A percentile compares a stretch with the other conserved stretches of the same genome.
Evolutionary conservation across 2,888 invertebrate species (phyloP).

Genomic region (Tenthredo mesomela): DNA sequence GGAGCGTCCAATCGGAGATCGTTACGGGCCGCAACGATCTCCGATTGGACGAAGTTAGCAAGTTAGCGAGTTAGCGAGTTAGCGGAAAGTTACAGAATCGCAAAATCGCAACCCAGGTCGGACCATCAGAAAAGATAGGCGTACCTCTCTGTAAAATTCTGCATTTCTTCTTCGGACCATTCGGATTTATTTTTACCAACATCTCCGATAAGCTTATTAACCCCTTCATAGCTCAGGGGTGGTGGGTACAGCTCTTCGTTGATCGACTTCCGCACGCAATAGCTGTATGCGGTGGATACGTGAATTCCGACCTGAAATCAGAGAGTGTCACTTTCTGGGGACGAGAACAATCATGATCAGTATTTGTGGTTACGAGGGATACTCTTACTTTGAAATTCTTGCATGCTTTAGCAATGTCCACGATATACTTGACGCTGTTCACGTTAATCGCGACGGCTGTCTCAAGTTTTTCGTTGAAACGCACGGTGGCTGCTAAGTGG

Average conservation of each 20-base stretch:
- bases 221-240: conserved; percentile 19
- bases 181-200: not conserved
- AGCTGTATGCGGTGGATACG: conserved; percentile 42
- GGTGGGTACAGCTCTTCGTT: conserved; percentile 21
- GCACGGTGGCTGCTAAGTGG: conserved; percentile 58
- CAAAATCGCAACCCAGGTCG: too few relatives aligned
- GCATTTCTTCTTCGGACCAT: conserved; percentile 12
- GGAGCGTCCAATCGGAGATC: too few relatives aligned
- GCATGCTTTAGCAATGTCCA: conserved; percentile 56
- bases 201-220: conserved; percentile 25
- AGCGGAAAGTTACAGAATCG: too few relatives aligned
- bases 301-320: conserved; percentile 10
- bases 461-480: conserved; percentile 57
- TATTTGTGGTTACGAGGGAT: not conserved
- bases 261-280: conserved; percentile 29
- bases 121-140: not conserved
- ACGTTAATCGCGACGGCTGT: conserved; percentile 55
- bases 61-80: too few relatives aligned
- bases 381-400: conserved; percentile 55
- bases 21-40: too few relatives aligned
- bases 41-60: too few relatives aligned
- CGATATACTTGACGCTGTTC: conserved; percentile 55
- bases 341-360: not conserved
- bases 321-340: not conserved
- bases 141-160: not conserved